A percentile compares a stretch with the other conserved stretches of the same genome.
Conservation (phyloP, 2,797 vertebrate genomes). For the Melopsittacus undulatus region DNA sequence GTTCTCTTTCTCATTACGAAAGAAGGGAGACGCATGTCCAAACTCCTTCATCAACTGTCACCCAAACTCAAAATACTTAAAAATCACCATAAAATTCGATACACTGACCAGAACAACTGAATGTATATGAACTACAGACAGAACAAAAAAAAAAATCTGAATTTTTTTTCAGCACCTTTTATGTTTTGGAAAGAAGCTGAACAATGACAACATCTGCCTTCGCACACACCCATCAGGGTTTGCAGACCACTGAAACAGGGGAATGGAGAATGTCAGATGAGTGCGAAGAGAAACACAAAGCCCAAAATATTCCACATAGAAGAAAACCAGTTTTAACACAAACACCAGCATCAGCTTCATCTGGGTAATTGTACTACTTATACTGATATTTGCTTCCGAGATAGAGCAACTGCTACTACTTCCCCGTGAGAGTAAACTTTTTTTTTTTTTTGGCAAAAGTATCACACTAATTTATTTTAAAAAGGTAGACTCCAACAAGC, state of each 20-base stretch:
- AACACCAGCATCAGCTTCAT: not conserved
- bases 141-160: rapidly evolving
- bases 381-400: not conserved
- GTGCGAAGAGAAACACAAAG: not conserved
- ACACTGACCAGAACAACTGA: not conserved
- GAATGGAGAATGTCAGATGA: not conserved
- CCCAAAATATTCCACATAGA: not conserved
- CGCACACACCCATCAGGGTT: not conserved
- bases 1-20: not conserved
- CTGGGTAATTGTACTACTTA: not conserved
- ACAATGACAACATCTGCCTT: not conserved
- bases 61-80: not conserved
- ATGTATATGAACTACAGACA: not conserved
- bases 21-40: not conserved
- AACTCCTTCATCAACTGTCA: not conserved
- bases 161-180: not conserved
- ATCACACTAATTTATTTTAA: not conserved
- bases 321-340: not conserved
- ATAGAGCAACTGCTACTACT: not conserved
- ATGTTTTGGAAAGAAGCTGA: not conserved
- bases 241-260: not conserved
- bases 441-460: not conserved
- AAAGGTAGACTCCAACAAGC: not conserved
- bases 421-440: not conserved
- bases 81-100: not conserved